Evolutionary conservation across 37 sponge, comb jelly and placozoan species (phyloP), one percentile per base, ranked within the genome.

Genomic region (Cliona cf. orientalis): DNA sequence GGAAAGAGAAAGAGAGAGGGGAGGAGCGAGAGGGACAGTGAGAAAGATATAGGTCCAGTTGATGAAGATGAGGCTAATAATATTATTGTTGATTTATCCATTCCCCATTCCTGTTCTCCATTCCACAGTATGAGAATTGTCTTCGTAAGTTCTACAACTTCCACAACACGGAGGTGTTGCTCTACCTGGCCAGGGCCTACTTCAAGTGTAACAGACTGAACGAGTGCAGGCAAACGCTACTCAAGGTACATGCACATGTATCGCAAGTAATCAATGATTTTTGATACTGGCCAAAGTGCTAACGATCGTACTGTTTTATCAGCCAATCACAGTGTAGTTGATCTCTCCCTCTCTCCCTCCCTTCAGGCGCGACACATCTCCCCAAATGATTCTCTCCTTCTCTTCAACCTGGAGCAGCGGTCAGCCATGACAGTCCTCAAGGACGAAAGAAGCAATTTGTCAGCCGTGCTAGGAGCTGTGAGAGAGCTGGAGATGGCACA

Each of bases 161-260:
- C 57, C 90, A 94, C 71, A 98, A 91, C 82, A 86, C 92, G 34
- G 96, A 98, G 46, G 63, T 98, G 3, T 71, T 98, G 84, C 86
- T 95, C 46, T 98, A 96, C 70, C 80, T 98, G 25, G 86, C 96
- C 26, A 70, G 96, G 58, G 99, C 99, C 9, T 91, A 98, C 81
- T 96, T 93, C 86, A 96, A 91, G 76, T 80, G 88, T 58, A 92
- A 86, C 17, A 83, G 89, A 19, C 70, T 98, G 68, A 61, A 88
- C 45, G 91, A 98, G 46, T 82, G 96, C 67, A 84, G 82, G 68
- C 26, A 45, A 21, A 86, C 86, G 14, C 87, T 98, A 0, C 53
- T 92, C 22, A 95, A 91, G 84, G 95, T 94, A 19, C 14, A n/a
- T n/a, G n/a, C n/a, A n/a, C n/a, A n/a, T n/a, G n/a, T n/a, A n/a